Evolutionary conservation across 2,797 vertebrate species (phyloP).

Genomic region (Sebastes glaucus): DNA sequence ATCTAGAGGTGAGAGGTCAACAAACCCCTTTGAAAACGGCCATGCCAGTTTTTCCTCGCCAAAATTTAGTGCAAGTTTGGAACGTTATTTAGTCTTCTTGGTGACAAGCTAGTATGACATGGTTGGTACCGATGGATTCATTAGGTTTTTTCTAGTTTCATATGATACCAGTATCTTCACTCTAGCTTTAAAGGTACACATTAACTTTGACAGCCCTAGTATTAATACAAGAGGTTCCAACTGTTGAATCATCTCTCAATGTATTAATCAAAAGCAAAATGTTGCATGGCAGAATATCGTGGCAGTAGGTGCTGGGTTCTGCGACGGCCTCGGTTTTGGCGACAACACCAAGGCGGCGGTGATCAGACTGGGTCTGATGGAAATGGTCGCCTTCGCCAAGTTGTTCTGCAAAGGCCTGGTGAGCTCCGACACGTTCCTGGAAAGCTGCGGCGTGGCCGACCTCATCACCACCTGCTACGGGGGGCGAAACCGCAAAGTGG

Average conservation of each 20-base stretch:
- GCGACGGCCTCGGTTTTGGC: constrained; percentile 86
- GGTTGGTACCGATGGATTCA: too few species aligned
- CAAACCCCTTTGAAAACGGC: too few species aligned
- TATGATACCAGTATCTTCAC: too few species aligned
- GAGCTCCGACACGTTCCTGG: constrained; percentile 85
- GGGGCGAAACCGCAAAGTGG: constrained; percentile 88
- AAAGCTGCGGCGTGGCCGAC: constrained; percentile 91
- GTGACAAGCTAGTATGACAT: too few species aligned
- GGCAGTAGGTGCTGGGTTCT: constrained; percentile 89
- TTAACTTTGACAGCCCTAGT: too few species aligned
- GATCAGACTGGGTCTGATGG: constrained; percentile 91
- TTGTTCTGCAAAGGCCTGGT: constrained; percentile 85
- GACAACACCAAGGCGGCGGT: constrained; percentile 93
- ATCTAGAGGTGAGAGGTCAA: too few species aligned
- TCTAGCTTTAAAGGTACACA: too few species aligned
- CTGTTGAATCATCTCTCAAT: neutral
- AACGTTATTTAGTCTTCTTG: too few species aligned
- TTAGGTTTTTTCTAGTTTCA: too few species aligned
- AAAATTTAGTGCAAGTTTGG: too few species aligned
- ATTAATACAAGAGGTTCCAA: neutral
- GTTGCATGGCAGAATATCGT: constrained; percentile 84
- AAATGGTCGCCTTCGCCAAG: constrained; percentile 90
- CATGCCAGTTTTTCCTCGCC: too few species aligned
- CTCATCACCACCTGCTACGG: constrained; percentile 92
- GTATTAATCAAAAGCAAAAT: neutral